Evolutionary conservation across 2,797 vertebrate species (phyloP).

Genomic region (Dipus sagitta): DNA sequence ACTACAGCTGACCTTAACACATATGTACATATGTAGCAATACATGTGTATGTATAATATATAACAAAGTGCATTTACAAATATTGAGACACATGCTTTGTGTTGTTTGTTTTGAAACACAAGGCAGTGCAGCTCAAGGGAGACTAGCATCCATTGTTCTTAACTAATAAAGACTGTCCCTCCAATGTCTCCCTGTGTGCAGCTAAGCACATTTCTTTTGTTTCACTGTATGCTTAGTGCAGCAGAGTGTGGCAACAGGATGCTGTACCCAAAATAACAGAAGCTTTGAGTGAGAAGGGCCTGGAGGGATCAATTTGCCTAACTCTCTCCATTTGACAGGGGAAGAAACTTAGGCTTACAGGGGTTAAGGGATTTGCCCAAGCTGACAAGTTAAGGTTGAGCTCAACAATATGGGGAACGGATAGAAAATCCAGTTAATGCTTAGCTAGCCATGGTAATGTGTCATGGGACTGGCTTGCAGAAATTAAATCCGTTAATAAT

Average conservation of each 20-base stretch:
- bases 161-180: background rate
- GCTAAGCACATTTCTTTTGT: slow-evolving; percentile 43
- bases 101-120: background rate
- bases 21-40: background rate
- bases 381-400: slow-evolving; percentile 79
- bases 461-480: slow-evolving; percentile 76
- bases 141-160: slow-evolving; percentile 11
- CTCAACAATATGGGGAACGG: slow-evolving; percentile 68
- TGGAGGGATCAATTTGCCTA: slow-evolving; percentile 56
- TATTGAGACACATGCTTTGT: background rate
- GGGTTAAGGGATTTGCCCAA: slow-evolving; percentile 80
- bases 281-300: slow-evolving; percentile 60
- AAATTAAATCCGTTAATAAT: slow-evolving; percentile 83
- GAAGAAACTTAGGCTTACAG: slow-evolving; percentile 81
- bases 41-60: background rate
- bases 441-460: slow-evolving; percentile 78
- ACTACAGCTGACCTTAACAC: background rate
- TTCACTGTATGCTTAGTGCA: background rate
- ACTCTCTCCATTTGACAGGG: slow-evolving; percentile 74
- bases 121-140: background rate
- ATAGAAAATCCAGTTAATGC: slow-evolving; percentile 80
- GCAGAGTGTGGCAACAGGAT: background rate
- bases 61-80: background rate
- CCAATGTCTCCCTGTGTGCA: background rate
- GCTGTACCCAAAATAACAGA: slow-evolving; percentile 15